phyloP scores from a whole-genome alignment of 1,140 invertebrate species.

The Leptinotarsa undecemlineata region DNA sequence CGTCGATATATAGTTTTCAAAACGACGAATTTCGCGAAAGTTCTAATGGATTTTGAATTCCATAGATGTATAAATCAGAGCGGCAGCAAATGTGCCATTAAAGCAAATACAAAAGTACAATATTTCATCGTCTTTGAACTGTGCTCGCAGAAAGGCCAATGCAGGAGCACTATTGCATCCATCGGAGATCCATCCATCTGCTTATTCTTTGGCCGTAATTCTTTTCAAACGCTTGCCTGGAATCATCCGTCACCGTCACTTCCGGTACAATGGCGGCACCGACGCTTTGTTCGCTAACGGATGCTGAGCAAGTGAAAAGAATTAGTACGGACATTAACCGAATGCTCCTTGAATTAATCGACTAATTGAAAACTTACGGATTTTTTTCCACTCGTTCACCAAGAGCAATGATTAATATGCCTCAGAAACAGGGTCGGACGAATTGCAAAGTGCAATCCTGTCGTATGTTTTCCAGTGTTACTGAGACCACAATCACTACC shows the following conservation, averaged over 20 bases:
- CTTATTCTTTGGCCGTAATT: conserved; percentile 46
- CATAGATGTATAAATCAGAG: conserved; percentile 41
- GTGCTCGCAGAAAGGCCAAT: conserved; percentile 36
- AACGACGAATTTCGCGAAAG: background rate
- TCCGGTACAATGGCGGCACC: conserved; percentile 48
- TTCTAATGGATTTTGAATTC: conserved; percentile 38
- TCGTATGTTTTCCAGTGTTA: background rate
- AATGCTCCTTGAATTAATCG: conserved; percentile 39
- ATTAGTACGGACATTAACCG: conserved; percentile 38
- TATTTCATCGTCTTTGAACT: conserved; percentile 45
- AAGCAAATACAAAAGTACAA: conserved; percentile 45
- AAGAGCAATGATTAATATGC: background rate
- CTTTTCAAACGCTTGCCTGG: conserved; percentile 45
- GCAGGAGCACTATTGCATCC: conserved; percentile 21
- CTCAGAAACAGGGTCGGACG: background rate
- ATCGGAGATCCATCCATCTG: conserved; percentile 45
- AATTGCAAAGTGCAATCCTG: background rate
- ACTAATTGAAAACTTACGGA: conserved; percentile 41
- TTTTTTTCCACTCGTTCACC: conserved; percentile 20
- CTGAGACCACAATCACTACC: too few relatives aligned
- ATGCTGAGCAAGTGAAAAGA: conserved; percentile 29
- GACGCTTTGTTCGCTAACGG: conserved; percentile 43
- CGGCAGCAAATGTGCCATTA: conserved; percentile 43
- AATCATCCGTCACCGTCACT: conserved; percentile 53
- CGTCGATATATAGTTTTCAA: background rate